Evolutionary conservation across 2,797 vertebrate genomes (phyloP).

Genomic region (Emys orbicularis): DNA sequence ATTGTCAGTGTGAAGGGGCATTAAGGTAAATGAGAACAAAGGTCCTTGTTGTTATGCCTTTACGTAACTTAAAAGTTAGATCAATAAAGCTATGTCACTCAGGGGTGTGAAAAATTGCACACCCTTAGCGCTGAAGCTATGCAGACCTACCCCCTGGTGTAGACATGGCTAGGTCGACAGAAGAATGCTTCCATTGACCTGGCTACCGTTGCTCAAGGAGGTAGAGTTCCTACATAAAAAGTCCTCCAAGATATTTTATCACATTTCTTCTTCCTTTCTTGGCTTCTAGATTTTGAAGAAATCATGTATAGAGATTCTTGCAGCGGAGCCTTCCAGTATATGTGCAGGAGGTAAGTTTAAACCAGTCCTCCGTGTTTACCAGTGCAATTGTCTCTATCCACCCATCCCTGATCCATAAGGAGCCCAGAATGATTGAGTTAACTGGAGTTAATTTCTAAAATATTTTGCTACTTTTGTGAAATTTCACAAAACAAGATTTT

Average conservation of each 20-base stretch:
- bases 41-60: neutral
- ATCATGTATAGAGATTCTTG: constrained; percentile 98
- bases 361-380: fast-evolving
- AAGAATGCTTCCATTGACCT: fast-evolving
- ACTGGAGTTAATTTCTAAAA: neutral
- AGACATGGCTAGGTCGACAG: neutral
- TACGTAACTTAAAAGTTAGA: neutral
- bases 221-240: fast-evolving
- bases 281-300: constrained; percentile 93
- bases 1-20: neutral
- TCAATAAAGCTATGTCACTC: neutral
- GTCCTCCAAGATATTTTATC: neutral
- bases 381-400: neutral
- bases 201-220: fast-evolving
- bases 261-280: constrained; percentile 16
- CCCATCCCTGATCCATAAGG: neutral
- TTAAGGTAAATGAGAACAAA: neutral
- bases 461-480: neutral
- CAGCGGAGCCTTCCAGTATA: constrained; percentile 96
- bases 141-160: neutral
- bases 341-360: constrained; percentile 93
- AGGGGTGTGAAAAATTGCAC: neutral
- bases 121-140: neutral
- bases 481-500: neutral
- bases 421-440: neutral